A percentile compares a stretch with the other conserved stretches of the same genome.
These are phyloP conservation scores for Olivierus martensii DNA, from an alignment of 1,140 invertebrate genomes.

Conservation along the genomic window DNA sequence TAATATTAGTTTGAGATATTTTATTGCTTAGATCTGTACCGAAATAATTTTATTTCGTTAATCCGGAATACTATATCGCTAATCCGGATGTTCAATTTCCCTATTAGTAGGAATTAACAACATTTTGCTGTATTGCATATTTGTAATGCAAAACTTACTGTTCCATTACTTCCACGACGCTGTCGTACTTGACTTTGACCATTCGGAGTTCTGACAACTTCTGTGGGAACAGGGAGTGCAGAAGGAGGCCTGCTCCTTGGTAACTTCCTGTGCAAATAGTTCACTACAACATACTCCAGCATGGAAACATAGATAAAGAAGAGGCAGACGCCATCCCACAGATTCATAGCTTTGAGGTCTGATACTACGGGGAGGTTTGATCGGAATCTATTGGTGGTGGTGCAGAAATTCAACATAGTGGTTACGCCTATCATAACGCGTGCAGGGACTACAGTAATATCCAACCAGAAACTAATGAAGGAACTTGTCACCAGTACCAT, in stretches of 20 bases:
- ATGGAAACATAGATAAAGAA: constrained; percentile 88
- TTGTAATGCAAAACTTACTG: no score
- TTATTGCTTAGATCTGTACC: no score
- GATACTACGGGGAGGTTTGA: constrained; percentile 74
- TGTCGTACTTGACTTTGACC: background rate
- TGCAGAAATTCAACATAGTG: constrained; percentile 95
- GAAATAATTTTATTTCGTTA: no score
- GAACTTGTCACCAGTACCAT: constrained; percentile 87
- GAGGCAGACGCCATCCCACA: constrained; percentile 88
- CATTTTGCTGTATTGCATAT: no score
- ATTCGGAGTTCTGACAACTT: no score
- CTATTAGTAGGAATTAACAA: no score
- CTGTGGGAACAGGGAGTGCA: no score
- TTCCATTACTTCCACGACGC: background rate
- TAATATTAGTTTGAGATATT: no score
- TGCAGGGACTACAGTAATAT: constrained; percentile 88
- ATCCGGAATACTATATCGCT: no score
- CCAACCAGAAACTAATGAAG: constrained; percentile 87
- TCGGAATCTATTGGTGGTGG: constrained; percentile 44
- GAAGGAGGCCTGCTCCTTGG: background rate
- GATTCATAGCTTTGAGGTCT: constrained; percentile 85
- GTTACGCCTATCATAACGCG: constrained; percentile 66
- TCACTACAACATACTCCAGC: constrained; percentile 83
- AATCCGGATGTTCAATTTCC: no score
- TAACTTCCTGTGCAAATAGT: constrained; percentile 62